Conservation (phyloP, 2,888 invertebrate species). For the Caenorhabditis sp. region DNA sequence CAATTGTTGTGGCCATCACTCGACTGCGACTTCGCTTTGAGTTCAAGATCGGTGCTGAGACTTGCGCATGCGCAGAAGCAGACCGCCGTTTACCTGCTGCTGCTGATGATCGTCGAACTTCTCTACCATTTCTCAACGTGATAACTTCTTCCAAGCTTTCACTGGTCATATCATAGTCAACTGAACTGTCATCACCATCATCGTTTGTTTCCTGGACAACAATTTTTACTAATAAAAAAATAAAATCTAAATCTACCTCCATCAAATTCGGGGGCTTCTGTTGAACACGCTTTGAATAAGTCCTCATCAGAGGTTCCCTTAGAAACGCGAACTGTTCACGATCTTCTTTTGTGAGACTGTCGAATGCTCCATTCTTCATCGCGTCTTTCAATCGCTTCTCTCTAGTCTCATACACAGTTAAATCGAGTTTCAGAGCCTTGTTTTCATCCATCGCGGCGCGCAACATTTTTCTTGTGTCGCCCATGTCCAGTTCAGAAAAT, state of each 20-base stretch:
- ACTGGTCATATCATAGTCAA: constrained; percentile 51
- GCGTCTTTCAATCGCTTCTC: constrained; percentile 49
- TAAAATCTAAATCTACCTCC: too few relatives aligned
- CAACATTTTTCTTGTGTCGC: constrained; percentile 51
- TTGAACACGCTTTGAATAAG: constrained; percentile 36
- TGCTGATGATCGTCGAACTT: constrained; percentile 23
- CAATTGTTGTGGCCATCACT: constrained; percentile 32
- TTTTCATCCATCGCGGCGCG: constrained; percentile 46
- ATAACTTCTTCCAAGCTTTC: constrained; percentile 42
- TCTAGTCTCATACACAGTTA: constrained; percentile 42
- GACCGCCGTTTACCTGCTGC: constrained; percentile 15
- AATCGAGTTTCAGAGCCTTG: constrained; percentile 46
- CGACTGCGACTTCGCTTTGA: constrained; percentile 40
- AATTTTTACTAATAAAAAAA: not conserved
- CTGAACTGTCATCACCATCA: constrained; percentile 41
- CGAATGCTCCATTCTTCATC: constrained; percentile 43
- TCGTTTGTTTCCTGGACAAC: constrained; percentile 18
- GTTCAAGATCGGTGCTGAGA: constrained; percentile 12
- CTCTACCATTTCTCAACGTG: constrained; percentile 23
- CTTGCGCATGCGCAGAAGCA: constrained; percentile 19
- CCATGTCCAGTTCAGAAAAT: constrained; percentile 43
- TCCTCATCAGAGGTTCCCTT: constrained; percentile 29
- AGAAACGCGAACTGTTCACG: constrained; percentile 37
- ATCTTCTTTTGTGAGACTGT: constrained; percentile 41
- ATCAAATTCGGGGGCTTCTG: constrained; percentile 28